Evolutionary conservation across 2,113 vertebrate genomes (phyloP), one percentile per base, ranked within the genome.

Genomic region (Ceratotherium simum): DNA sequence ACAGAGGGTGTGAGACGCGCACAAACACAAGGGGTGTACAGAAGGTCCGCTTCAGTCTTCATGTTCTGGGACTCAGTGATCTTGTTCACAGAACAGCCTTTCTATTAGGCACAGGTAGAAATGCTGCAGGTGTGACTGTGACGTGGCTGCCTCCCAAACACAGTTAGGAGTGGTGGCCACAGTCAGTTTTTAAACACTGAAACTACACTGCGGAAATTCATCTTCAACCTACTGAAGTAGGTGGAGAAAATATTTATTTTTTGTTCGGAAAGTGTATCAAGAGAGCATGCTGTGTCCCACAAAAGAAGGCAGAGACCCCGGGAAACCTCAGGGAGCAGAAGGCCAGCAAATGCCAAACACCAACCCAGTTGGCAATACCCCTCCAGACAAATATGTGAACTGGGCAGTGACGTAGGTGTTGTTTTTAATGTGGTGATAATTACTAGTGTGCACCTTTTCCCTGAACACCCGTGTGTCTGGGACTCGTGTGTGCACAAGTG

Each of bases 401-500:
- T 10, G 36, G 51, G 48, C 21, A 25, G 39, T 36, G n/a, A n/a
- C 0, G 1, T 0, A 73, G 33, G 46, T 29, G 16, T 20, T 51
- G 21, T 56, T 51, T 51, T 23, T 31, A 11, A 42, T 58, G 69
- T 21, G 33, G 51, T 8, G 65, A 69, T 36, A 25, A 13, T 67
- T 70, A 42, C 58, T 39, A 18, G 20, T 39, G 36, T 39, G 7
- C 33, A 10, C 39, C 6, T 51, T 36, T 80, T 58, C 29, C 69
- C 60, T 3, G 21, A 62, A 27, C 14, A 14, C 12, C n/a, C 16
- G 29, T 7, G 4, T 51, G 27, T 48, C 88, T 92, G 60, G 39
- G 46, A 12, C 4, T 2, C 5, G 0, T 23, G 6, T 31, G 17
- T 4, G 31, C 25, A 2, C 1, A 2, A 29, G 92, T 11, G 6